phyloP scores from a whole-genome alignment of 2,113 vertebrate genomes.

The Antennarius striatus region DNA sequence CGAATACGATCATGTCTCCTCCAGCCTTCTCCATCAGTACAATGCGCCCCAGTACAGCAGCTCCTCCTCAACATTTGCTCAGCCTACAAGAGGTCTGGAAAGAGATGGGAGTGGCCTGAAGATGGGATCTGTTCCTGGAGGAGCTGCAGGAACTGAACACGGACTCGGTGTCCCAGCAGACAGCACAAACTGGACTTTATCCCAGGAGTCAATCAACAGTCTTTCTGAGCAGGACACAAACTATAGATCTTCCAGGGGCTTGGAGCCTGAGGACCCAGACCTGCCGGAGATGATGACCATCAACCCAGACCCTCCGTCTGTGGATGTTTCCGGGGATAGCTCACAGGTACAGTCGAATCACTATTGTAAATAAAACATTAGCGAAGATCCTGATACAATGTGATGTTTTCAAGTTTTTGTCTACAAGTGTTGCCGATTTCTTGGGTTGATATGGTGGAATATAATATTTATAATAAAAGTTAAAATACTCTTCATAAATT shows the following conservation, averaged over 20 bases:
- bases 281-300: conserved; percentile 57
- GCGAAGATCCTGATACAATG: background rate
- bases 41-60: conserved; percentile 32
- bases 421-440: background rate
- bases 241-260: conserved; percentile 6
- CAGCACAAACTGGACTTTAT: conserved; percentile 49
- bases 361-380: background rate
- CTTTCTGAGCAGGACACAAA: conserved; percentile 22
- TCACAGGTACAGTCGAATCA: conserved; percentile 60
- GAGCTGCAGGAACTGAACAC: conserved; percentile 30
- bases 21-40: conserved; percentile 5
- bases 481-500: too few species aligned
- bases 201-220: conserved; percentile 46
- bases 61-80: conserved; percentile 25
- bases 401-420: background rate
- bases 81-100: background rate
- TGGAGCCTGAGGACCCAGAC: conserved; percentile 56
- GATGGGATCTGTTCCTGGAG: background rate
- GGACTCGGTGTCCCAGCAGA: conserved; percentile 35
- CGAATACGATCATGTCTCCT: background rate
- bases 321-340: conserved; percentile 43
- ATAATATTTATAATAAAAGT: too few species aligned
- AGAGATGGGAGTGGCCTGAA: conserved; percentile 38
- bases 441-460: background rate
- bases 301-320: conserved; percentile 11